Percentiles rank a stretch among this genome's conserved stretches.
Conservation (phyloP, 2,113 vertebrate species). For the Apodemus speciosus region DNA sequence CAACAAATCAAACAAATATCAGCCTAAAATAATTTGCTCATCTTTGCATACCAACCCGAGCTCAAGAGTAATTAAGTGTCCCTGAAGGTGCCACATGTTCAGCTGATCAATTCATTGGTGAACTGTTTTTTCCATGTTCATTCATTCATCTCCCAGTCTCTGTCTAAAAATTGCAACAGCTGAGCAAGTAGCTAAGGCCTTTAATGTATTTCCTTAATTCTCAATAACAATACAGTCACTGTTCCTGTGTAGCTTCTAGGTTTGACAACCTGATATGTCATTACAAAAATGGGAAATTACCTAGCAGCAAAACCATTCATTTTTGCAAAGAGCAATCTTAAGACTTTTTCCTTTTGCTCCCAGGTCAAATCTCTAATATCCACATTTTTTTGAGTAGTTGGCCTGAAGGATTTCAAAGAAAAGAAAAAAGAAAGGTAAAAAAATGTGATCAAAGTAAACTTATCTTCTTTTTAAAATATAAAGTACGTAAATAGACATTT, state of each 20-base stretch:
- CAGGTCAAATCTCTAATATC: slow-evolving; percentile 91
- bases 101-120: not conserved
- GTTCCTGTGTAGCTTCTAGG: slow-evolving; percentile 22
- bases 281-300: slow-evolving; percentile 79
- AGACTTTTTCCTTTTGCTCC: slow-evolving; percentile 93
- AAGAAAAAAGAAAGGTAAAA: slow-evolving; percentile 39
- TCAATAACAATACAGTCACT: slow-evolving; percentile 29
- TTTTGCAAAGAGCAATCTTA: slow-evolving; percentile 92
- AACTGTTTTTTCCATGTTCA: slow-evolving; percentile 69
- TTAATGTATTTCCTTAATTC: slow-evolving; percentile 38
- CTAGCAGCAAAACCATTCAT: slow-evolving; percentile 88
- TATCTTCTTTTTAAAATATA: slow-evolving; percentile 49
- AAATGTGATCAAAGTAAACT: slow-evolving; percentile 52
- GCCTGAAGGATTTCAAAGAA: slow-evolving; percentile 80
- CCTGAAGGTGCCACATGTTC: not conserved
- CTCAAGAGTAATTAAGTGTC: not conserved
- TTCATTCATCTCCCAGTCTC: slow-evolving; percentile 38
- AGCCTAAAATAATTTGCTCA: slow-evolving; percentile 38
- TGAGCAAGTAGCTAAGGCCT: not conserved
- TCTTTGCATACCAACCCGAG: slow-evolving; percentile 41
- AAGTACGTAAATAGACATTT: slow-evolving; percentile 8
- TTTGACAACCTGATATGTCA: slow-evolving; percentile 57
- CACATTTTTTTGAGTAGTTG: slow-evolving; percentile 82
- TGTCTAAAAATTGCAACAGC: not conserved
- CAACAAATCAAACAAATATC: slow-evolving; percentile 44